Percentiles rank a stretch among this genome's conserved stretches.
phyloP scores from a whole-genome alignment of 2,888 invertebrate genomes.

The Dicroscelio sp. region DNA sequence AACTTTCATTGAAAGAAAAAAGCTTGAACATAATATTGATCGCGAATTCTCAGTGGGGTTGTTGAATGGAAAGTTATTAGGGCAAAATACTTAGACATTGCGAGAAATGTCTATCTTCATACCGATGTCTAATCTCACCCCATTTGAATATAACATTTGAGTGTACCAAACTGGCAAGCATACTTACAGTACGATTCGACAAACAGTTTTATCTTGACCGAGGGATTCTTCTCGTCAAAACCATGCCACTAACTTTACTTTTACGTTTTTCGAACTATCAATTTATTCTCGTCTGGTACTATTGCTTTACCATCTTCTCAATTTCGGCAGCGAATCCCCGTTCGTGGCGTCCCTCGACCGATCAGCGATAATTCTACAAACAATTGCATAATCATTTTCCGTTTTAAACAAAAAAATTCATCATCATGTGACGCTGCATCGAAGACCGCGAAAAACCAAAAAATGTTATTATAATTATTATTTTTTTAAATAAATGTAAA shows the following conservation, averaged over 20 bases:
- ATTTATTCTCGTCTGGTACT: background rate
- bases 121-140: constrained; percentile 70
- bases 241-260: constrained; percentile 66
- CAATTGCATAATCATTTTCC: constrained; percentile 62
- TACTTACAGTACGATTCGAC: constrained; percentile 74
- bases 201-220: constrained; percentile 62
- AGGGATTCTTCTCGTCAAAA: constrained; percentile 63
- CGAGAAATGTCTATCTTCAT: constrained; percentile 52
- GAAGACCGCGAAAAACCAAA: no score
- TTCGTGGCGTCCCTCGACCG: constrained; percentile 66
- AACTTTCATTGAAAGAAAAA: constrained; percentile 45
- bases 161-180: constrained; percentile 5
- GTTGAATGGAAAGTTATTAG: constrained; percentile 61
- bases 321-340: constrained; percentile 62
- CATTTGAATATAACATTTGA: constrained; percentile 41
- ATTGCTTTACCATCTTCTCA: constrained; percentile 8
- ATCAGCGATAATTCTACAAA: constrained; percentile 70
- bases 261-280: background rate
- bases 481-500: no score
- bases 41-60: constrained; percentile 29
- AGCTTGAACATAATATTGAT: background rate
- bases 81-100: constrained; percentile 69
- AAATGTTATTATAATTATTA: no score
- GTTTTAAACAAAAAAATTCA: background rate
- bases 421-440: no score